These are phyloP conservation scores for Dendrolimus punctatus DNA, from an alignment of 1,140 invertebrate genomes.

Conservation along the genomic window DNA sequence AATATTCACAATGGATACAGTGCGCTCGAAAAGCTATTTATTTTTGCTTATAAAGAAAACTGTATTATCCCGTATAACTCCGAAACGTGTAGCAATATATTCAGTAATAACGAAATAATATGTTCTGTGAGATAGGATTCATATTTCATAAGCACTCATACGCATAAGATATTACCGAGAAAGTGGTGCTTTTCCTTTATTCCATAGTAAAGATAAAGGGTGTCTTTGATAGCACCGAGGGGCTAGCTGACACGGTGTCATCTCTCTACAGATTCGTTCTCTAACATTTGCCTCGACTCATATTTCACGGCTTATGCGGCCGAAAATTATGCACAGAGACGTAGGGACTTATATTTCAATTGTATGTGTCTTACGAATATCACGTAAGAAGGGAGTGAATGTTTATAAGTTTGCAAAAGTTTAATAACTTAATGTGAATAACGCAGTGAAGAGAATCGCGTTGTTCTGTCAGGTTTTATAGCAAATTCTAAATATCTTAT, in stretches of 20 bases:
- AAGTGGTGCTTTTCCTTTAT: conserved; percentile 56
- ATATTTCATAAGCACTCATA: conserved; percentile 66
- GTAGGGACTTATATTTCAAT: conserved; percentile 34
- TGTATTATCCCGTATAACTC: conserved; percentile 28
- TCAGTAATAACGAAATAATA: conserved; percentile 62
- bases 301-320: conserved; percentile 39
- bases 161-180: conserved; percentile 54
- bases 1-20: conserved; percentile 6
- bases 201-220: conserved; percentile 56
- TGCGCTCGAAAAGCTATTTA: conserved; percentile 21
- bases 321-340: conserved; percentile 44
- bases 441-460: too few relatives aligned
- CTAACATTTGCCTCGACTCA: conserved; percentile 45
- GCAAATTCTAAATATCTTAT: too few relatives aligned
- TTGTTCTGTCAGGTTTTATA: too few relatives aligned
- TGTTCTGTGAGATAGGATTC: conserved; percentile 64
- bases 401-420: too few relatives aligned
- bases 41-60: conserved; percentile 33
- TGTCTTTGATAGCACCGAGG: conserved; percentile 31
- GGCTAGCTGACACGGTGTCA: conserved; percentile 33
- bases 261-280: conserved; percentile 46
- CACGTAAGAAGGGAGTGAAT: too few relatives aligned
- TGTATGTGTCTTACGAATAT: conserved; percentile 15
- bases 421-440: too few relatives aligned
- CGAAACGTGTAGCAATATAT: conserved; percentile 48